Evolutionary conservation across 2,888 invertebrate species (phyloP).

Genomic region (Leptopilina syphax): DNA sequence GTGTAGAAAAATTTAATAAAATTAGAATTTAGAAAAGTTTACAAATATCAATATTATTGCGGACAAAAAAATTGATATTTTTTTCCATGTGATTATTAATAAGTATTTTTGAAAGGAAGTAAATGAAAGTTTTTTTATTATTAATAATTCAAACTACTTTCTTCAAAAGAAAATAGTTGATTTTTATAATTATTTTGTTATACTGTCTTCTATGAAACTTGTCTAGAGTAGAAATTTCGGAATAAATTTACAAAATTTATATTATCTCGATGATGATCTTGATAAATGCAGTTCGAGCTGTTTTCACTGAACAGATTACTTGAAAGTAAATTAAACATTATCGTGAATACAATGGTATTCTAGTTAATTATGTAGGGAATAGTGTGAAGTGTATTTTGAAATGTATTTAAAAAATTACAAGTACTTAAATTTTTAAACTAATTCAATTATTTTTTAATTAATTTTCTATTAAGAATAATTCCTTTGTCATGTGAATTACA

Average conservation of each 20-base stretch:
- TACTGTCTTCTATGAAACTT: background rate
- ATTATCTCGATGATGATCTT: constrained; percentile 13
- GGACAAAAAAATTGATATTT: background rate
- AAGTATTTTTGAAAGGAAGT: background rate
- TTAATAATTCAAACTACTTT: constrained; percentile 3
- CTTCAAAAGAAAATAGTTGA: background rate
- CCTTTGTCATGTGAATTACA: no score
- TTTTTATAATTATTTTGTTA: background rate
- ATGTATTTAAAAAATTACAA: background rate
- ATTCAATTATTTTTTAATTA: background rate
- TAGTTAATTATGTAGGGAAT: background rate
- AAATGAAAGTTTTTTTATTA: background rate
- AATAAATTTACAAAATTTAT: constrained; percentile 14
- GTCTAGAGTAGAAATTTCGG: background rate
- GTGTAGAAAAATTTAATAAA: background rate
- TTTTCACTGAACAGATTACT: constrained; percentile 15
- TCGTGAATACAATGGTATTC: background rate
- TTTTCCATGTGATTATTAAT: background rate
- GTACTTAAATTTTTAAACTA: background rate
- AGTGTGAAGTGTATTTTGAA: background rate
- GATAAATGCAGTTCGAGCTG: constrained; percentile 3
- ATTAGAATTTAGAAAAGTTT: background rate
- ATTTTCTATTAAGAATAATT: background rate
- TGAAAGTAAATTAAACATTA: constrained; percentile 10
- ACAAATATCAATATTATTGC: no score